These are phyloP conservation scores for Caenorhabditis plicata DNA, from an alignment of 2,888 invertebrate species.

Conservation along the genomic window DNA sequence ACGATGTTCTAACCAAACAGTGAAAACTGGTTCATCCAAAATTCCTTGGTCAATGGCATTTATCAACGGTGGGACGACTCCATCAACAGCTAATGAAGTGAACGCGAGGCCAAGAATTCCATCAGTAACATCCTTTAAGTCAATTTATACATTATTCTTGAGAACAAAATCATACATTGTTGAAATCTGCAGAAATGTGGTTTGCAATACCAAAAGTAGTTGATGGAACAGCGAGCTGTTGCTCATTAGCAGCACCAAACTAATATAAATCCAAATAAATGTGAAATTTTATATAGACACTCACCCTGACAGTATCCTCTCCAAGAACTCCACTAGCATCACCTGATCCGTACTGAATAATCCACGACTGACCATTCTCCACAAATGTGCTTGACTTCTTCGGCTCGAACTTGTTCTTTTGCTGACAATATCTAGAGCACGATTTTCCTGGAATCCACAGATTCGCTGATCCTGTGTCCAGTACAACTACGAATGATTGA, in stretches of 20 bases:
- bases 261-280: conserved; percentile 2
- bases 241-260: conserved; percentile 26
- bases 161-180: conserved; percentile 29
- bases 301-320: conserved; percentile 81
- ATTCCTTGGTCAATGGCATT: conserved; percentile 43
- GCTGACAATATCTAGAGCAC: conserved; percentile 19
- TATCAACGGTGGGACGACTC: conserved; percentile 40
- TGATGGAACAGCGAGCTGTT: conserved; percentile 38
- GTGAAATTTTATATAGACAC: conserved; percentile 59
- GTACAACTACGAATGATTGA: conserved; percentile 47
- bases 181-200: conserved; percentile 35
- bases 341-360: conserved; percentile 90
- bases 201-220: conserved; percentile 48
- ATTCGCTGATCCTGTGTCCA: conserved; percentile 56
- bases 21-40: conserved; percentile 45
- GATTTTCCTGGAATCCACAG: conserved; percentile 50
- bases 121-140: conserved; percentile 41
- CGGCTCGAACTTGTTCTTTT: conserved; percentile 81
- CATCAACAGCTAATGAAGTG: conserved; percentile 44
- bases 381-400: conserved; percentile 79
- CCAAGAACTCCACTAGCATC: conserved; percentile 86
- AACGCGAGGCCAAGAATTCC: conserved; percentile 47
- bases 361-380: conserved; percentile 84
- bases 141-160: no score
- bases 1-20: conserved; percentile 43